Percentiles rank a stretch among this genome's conserved stretches.
Evolutionary conservation across 30 jellyfish, hydroid and myxozoan species (phyloP).

Genomic region (Pseudorhiza aurosa): DNA sequence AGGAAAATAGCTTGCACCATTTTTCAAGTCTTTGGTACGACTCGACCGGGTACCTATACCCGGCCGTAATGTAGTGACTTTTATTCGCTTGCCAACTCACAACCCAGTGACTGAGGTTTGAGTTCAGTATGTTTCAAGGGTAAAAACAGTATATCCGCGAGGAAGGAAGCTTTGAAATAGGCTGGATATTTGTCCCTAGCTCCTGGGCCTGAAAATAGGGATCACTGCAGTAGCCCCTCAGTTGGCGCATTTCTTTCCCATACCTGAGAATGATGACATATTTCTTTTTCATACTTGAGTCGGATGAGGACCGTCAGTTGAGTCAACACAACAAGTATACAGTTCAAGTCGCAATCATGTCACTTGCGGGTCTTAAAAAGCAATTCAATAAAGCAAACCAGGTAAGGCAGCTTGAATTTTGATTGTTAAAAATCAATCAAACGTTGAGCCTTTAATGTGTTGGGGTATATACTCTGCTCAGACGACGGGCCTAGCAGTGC

Average conservation of each 20-base stretch:
- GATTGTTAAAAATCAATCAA: too few relatives aligned
- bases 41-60: too few relatives aligned
- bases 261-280: not conserved
- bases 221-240: not conserved
- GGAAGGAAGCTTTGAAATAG: not conserved
- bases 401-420: conserved; percentile 35
- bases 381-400: conserved; percentile 87
- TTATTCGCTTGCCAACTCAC: not conserved
- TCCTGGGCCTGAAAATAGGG: not conserved
- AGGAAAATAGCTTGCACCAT: too few relatives aligned
- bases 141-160: too few relatives aligned
- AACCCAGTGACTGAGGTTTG: not conserved
- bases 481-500: too few relatives aligned
- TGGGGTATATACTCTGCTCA: too few relatives aligned
- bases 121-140: not conserved
- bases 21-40: too few relatives aligned
- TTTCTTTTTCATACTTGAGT: not conserved
- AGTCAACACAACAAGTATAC: not conserved
- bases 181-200: not conserved
- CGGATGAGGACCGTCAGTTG: not conserved
- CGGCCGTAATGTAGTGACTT: too few relatives aligned
- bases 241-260: not conserved
- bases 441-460: too few relatives aligned
- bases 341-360: conserved; percentile 39
- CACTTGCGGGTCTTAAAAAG: conserved; percentile 79